Conservation (phyloP, 1,140 invertebrate genomes). For the Saccostrea cuccullata region DNA sequence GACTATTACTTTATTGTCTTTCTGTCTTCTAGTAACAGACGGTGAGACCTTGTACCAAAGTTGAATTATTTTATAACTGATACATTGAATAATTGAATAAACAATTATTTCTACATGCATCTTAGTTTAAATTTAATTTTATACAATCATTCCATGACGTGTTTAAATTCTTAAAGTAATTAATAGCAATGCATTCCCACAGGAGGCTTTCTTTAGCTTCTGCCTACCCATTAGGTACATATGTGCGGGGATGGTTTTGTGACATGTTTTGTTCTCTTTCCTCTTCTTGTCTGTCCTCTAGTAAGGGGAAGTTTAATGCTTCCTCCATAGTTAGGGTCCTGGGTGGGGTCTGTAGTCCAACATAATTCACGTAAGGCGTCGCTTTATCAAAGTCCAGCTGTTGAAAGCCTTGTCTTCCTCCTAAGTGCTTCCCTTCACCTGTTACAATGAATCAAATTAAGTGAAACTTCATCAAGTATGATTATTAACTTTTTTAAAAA, state of each 20-base stretch:
- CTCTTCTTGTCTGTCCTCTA: conserved; percentile 49
- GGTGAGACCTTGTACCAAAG: no score
- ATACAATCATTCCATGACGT: no score
- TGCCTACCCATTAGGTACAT: conserved; percentile 53
- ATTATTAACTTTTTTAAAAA: no score
- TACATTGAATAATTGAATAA: no score
- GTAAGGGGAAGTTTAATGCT: conserved; percentile 54
- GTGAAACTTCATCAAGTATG: no score
- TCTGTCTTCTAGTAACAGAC: no score
- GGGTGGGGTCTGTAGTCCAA: conserved; percentile 67
- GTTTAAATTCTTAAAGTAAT: no score
- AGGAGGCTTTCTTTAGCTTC: neutral
- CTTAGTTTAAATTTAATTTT: no score
- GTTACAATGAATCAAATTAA: neutral
- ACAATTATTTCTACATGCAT: no score
- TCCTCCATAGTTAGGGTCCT: conserved; percentile 66
- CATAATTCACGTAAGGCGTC: conserved; percentile 54
- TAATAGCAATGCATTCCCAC: no score
- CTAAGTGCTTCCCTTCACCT: conserved; percentile 64
- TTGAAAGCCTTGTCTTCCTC: conserved; percentile 47
- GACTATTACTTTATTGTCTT: no score
- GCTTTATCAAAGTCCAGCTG: conserved; percentile 26
- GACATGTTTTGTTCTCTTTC: conserved; percentile 27
- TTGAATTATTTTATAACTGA: no score
- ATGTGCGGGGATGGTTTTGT: neutral